Evolutionary conservation across 2,113 vertebrate genomes (phyloP).

Genomic region (Urocynchramus pylzowi): DNA sequence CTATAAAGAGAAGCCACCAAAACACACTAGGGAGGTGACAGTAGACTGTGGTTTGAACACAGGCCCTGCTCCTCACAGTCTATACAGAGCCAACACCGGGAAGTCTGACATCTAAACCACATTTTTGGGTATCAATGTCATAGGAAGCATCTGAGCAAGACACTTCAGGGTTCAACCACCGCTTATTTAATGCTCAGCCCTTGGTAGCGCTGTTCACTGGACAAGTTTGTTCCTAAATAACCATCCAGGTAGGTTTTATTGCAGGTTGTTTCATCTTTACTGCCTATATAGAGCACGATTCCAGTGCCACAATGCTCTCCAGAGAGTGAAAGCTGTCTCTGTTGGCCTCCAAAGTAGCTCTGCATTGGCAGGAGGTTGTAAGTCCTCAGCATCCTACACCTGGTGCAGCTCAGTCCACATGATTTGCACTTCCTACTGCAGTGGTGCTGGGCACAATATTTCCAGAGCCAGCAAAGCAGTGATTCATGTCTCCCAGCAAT

Average conservation of each 20-base stretch:
- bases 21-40: background rate
- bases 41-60: background rate
- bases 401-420: background rate
- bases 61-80: background rate
- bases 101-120: background rate
- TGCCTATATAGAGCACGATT: background rate
- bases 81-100: background rate
- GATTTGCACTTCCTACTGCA: rapidly evolving
- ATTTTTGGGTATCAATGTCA: background rate
- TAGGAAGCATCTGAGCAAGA: background rate
- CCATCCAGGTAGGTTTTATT: background rate
- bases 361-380: background rate
- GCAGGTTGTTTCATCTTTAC: background rate
- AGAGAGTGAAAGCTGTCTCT: background rate
- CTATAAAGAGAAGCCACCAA: background rate
- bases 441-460: background rate
- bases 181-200: background rate
- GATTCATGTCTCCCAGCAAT: background rate
- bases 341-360: background rate
- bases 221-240: background rate
- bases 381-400: background rate
- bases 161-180: background rate
- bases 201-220: rapidly evolving
- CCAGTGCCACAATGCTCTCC: background rate
- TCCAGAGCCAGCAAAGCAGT: background rate